Conservation (phyloP, 2,888 invertebrate genomes). For the Pollenia amentaria region DNA sequence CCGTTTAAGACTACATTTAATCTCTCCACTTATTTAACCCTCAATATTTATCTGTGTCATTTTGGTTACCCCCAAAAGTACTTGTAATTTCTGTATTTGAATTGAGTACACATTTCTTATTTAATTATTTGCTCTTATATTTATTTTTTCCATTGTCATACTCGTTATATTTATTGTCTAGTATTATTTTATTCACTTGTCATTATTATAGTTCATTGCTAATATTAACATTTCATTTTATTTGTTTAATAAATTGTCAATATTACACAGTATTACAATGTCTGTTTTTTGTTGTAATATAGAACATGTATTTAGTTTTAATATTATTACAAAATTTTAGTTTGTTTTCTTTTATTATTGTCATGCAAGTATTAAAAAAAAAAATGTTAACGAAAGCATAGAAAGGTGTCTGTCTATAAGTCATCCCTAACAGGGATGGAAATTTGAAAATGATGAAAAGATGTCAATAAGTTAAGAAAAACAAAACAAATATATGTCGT, state of each 20-base stretch:
- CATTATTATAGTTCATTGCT: slow-evolving; percentile 62
- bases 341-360: slow-evolving; percentile 10
- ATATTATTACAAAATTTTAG: slow-evolving; percentile 41
- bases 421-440: neutral
- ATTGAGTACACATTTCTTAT: slow-evolving; percentile 25
- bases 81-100: neutral
- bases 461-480: too few relatives aligned
- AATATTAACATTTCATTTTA: slow-evolving; percentile 64
- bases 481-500: too few relatives aligned
- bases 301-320: slow-evolving; percentile 23
- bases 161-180: neutral
- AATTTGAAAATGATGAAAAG: neutral
- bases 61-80: neutral
- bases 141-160: slow-evolving; percentile 12
- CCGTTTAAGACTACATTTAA: too few relatives aligned
- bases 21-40: neutral
- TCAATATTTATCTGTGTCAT: neutral
- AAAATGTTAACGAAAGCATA: neutral
- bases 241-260: slow-evolving; percentile 67
- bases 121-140: slow-evolving; percentile 22
- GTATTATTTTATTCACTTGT: slow-evolving; percentile 33
- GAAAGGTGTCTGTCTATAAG: neutral
- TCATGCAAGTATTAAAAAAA: neutral
- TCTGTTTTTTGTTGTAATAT: slow-evolving; percentile 2
- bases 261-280: slow-evolving; percentile 49